Conservation (phyloP, 1,140 invertebrate species). For the Philotrypesis tridentata region DNA sequence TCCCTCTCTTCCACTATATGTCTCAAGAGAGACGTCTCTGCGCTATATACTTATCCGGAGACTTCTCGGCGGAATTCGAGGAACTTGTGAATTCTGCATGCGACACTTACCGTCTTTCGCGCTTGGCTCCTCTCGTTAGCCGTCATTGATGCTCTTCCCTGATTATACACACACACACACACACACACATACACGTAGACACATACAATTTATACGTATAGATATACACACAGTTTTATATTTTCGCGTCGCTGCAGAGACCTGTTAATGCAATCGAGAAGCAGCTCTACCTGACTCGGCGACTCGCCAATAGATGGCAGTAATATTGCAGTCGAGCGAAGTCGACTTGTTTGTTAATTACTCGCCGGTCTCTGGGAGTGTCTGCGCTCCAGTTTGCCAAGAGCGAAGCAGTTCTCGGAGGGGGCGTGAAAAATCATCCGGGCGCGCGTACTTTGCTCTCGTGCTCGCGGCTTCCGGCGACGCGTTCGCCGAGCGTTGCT, state of each 20-base stretch:
- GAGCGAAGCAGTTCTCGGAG: background rate
- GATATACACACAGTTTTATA: background rate
- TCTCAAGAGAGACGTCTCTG: background rate
- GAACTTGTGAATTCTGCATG: background rate
- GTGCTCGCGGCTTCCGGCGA: background rate
- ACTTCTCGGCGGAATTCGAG: background rate
- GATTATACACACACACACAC: too few relatives aligned
- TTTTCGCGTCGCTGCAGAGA: background rate
- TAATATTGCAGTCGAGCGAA: background rate
- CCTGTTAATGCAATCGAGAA: background rate
- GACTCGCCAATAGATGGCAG: conserved; percentile 27
- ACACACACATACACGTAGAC: background rate
- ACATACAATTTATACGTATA: too few relatives aligned
- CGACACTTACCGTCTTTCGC: background rate
- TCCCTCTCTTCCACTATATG: too few relatives aligned
- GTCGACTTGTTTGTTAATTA: conserved; percentile 1
- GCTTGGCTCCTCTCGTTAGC: background rate
- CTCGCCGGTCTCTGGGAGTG: background rate
- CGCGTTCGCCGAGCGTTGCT: background rate
- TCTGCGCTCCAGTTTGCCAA: background rate
- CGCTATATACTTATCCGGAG: too few relatives aligned
- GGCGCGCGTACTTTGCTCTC: background rate
- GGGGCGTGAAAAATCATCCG: conserved; percentile 1
- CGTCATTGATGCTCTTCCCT: background rate
- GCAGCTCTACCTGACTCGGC: background rate